These are phyloP conservation scores for Masticophis lateralis DNA, from an alignment of 2,797 vertebrate species.

Conservation along the genomic window DNA sequence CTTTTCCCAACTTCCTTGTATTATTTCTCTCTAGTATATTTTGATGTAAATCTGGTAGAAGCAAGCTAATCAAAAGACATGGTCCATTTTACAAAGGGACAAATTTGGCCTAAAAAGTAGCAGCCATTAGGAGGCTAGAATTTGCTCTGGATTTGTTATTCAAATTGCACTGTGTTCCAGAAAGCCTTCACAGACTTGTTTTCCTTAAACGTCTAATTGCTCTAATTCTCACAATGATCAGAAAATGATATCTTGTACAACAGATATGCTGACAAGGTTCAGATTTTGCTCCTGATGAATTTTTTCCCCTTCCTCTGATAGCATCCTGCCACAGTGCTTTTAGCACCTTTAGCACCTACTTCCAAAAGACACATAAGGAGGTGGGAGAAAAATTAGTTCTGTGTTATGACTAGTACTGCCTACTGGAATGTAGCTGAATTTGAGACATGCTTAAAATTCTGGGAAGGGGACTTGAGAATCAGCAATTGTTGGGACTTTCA, in stretches of 20 bases:
- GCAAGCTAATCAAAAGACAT: neutral
- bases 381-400: neutral
- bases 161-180: slow-evolving; percentile 31
- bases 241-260: neutral
- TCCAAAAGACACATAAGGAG: neutral
- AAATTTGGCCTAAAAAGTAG: slow-evolving; percentile 20
- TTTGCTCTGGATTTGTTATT: slow-evolving; percentile 45
- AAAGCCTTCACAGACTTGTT: slow-evolving; percentile 17
- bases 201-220: slow-evolving; percentile 11
- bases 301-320: neutral
- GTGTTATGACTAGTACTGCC: neutral
- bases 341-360: neutral
- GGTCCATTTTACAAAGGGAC: slow-evolving; percentile 22
- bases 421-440: slow-evolving; percentile 35
- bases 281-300: neutral
- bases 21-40: neutral
- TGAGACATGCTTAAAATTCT: slow-evolving; percentile 21
- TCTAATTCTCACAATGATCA: neutral
- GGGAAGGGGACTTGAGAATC: neutral
- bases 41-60: neutral
- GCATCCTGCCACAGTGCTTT: slow-evolving; percentile 9
- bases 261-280: slow-evolving; percentile 17
- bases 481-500: slow-evolving; percentile 22
- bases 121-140: slow-evolving; percentile 28
- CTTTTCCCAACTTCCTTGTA: neutral